Evolutionary conservation across 2,797 vertebrate species (phyloP), one percentile per base, ranked within the genome.

Genomic region (Galagoides demidoff): DNA sequence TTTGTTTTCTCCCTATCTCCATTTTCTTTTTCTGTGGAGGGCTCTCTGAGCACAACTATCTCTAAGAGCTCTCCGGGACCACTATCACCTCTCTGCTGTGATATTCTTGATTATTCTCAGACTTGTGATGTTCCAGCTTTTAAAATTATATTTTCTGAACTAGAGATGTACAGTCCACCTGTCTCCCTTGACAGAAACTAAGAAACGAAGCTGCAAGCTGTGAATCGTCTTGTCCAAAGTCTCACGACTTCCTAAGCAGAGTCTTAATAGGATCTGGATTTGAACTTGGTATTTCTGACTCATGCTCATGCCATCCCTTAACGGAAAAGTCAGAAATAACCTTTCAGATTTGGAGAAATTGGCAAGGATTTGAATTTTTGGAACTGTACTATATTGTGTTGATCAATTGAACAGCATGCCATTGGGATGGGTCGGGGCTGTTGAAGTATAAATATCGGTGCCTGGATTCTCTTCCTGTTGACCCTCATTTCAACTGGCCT

Each of bases 221-320:
- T 89, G 87, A 91, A 89, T 43, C 81, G 55, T 55, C 85, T 89
- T 66, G 34, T 59, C 23, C 59, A 20, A 70, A 87, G 66, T 84
- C 79, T 87, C 89, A 57, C 0, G 68, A 66, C 29, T 55, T 20
- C 52, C 64, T 91, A 31, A 82, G 49, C 64, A 89, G 68, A 88
- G n/a, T 89, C 61, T 77, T 85, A 84, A 77, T 34, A 34, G 87
- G 87, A 82, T 85, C 88, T 88, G 90, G 52, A 71, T 96, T 85
- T 93, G 88, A 89, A 85, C 13, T n/a, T 97, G 92, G 43, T 77
- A 73, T 94, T 95, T 97, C 92, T 96, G 90, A 76, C 81, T 94
- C 34, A 12, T 71, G 59, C 29, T 78, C 10, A 49, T 79, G 77
- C 61, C 43, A 16, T 81, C 68, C 59, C 55, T 87, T 37, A 92